Base-by-base conservation (phyloP, 2,797 vertebrate genomes). In the Gymnoscopelus braueri region DNA sequence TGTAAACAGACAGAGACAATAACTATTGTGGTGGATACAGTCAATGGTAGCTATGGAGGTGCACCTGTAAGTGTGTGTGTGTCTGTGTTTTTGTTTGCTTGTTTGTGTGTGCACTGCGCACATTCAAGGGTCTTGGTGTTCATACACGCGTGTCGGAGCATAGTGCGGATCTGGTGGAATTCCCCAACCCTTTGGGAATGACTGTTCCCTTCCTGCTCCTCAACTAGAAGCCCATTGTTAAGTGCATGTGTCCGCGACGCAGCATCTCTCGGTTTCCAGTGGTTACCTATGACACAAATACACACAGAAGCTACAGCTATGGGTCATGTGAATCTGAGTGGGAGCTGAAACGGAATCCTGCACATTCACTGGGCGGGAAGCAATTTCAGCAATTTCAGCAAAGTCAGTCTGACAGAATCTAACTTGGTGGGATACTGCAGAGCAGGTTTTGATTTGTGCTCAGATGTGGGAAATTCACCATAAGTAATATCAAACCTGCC, bases 1-100 rank as follows among this genome's bases (percentile, higher is more conserved):
- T 86, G 80, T 89, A 91, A 92, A 91, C 87, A 91, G 59, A 44
- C 67, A 44, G 64, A 80, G 79, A 95, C 94, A 95, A 95, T 95
- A 75, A 90, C 91, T 82, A 94, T 94, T 94, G 92, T 95, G 76
- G 71, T 54, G 67, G 60, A 72, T 61, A 69, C 72, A 77, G 67
- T 74, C 60, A n/a, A 66, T 63, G 64, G 68, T 67, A 61, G 71
- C 67, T 24, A 47, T 61, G 19, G 63, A 78, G 69, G 69, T 73
- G 86, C 92, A 94, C 89, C 92, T 93, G 93, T 87, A 84, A 79
- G 71, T 77, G 58, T 75, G 7, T 55, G 44, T 52, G 71, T 77
- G 58, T 55, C 39, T 52, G 44, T 63, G 44, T 72, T 48, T 78
- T 47, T 63, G 11, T 65, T 14, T 61, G 19, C 67, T 55, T 68